Evolutionary conservation across 2,888 invertebrate genomes (phyloP).

Genomic region (Hyalella azteca): DNA sequence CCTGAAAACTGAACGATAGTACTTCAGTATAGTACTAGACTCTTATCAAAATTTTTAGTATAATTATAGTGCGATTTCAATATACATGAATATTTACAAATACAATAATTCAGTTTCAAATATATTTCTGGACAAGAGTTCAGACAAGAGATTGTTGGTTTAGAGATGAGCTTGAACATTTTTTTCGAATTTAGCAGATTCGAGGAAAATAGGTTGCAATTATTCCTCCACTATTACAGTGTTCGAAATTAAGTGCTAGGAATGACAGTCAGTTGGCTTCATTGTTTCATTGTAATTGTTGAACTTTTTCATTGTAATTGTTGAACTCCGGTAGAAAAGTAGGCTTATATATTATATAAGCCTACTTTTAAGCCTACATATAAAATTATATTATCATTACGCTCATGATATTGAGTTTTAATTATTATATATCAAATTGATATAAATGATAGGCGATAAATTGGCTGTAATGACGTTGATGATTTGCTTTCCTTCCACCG

Average conservation of each 20-base stretch:
- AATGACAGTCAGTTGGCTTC: no score
- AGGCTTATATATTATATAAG: neutral
- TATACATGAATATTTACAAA: no score
- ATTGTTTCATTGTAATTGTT: no score
- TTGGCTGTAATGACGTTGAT: neutral
- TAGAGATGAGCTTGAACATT: neutral
- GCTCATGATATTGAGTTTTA: neutral
- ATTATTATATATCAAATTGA: neutral
- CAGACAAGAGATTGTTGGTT: neutral
- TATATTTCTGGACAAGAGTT: no score
- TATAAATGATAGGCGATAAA: neutral
- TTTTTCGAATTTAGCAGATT: neutral
- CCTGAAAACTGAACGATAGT: no score
- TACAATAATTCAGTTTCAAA: no score
- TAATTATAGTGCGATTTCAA: no score
- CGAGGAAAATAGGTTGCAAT: neutral
- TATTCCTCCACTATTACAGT: neutral
- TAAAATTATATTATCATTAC: neutral
- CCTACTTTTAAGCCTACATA: neutral
- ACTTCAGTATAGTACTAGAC: no score
- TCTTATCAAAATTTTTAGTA: no score
- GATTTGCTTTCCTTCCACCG: conserved; percentile 19
- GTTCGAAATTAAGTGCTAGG: no score
- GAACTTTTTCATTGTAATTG: no score
- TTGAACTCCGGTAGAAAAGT: no score